Evolutionary conservation across 37 sponge, comb jelly and placozoan genomes (phyloP).

Genomic region (Diacarnus erythraeanus): DNA sequence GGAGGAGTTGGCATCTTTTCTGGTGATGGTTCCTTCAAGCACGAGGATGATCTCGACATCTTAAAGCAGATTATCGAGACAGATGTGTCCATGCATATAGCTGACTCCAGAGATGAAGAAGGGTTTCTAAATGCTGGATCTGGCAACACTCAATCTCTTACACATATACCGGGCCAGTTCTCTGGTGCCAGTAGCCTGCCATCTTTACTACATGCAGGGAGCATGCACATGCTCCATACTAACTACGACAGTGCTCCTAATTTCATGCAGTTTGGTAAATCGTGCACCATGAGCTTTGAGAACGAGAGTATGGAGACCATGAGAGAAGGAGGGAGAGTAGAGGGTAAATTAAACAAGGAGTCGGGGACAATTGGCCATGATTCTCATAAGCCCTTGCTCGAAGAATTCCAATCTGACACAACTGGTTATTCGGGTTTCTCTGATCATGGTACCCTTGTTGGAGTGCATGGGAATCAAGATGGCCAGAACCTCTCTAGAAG

Average conservation of each 20-base stretch:
- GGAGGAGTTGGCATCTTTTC: background rate
- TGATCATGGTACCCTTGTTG: background rate
- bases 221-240: conserved; percentile 25
- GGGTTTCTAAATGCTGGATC: background rate
- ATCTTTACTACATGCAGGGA: conserved; percentile 27
- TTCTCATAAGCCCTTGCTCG: background rate
- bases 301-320: too few relatives aligned
- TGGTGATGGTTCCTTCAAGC: background rate
- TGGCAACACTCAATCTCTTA: conserved; percentile 35
- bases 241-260: conserved; percentile 58
- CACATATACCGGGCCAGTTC: conserved; percentile 51
- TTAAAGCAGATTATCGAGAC: conserved; percentile 58
- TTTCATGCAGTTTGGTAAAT: conserved; percentile 28
- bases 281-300: background rate
- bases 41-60: conserved; percentile 64
- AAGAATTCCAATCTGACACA: background rate
- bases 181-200: conserved; percentile 29
- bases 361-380: background rate
- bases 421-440: background rate
- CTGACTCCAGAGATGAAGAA: background rate
- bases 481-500: background rate
- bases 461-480: background rate
- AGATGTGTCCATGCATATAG: conserved; percentile 17
- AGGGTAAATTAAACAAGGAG: background rate
- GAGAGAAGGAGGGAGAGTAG: background rate